These are phyloP conservation scores for Nanorana parkeri DNA, from an alignment of 2,113 vertebrate species.

Conservation along the genomic window DNA sequence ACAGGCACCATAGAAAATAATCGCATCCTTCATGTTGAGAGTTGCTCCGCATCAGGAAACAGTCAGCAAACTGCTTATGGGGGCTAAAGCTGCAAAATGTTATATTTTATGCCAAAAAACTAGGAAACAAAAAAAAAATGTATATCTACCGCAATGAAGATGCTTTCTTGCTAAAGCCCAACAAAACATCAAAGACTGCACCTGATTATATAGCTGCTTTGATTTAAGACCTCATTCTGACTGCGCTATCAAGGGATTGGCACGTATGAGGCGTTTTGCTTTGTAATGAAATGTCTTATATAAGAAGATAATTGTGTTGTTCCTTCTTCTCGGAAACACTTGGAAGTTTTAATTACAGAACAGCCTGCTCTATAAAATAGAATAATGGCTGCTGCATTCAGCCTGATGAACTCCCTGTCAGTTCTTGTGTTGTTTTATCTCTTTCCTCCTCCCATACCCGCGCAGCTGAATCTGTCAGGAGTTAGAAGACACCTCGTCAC, in stretches of 20 bases:
- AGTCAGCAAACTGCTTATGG: no score
- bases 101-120: no score
- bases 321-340: constrained; percentile 40
- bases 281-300: constrained; percentile 26
- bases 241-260: background rate
- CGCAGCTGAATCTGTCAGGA: constrained; percentile 49
- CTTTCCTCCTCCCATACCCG: constrained; percentile 17
- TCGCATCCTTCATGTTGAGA: no score
- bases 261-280: constrained; percentile 13
- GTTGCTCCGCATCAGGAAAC: no score
- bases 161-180: no score
- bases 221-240: background rate
- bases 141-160: no score
- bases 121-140: no score
- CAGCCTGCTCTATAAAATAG: constrained; percentile 38
- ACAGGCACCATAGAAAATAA: no score
- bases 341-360: constrained; percentile 50
- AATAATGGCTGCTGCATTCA: constrained; percentile 49
- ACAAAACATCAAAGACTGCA: no score
- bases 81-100: no score
- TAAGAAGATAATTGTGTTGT: constrained; percentile 40
- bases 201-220: background rate
- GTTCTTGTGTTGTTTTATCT: constrained; percentile 44
- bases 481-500: constrained; percentile 38
- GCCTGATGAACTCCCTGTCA: constrained; percentile 52